phyloP scores from a whole-genome alignment of 92 coral and sea anemone genomes.

The Micromussa lordhowensis region DNA sequence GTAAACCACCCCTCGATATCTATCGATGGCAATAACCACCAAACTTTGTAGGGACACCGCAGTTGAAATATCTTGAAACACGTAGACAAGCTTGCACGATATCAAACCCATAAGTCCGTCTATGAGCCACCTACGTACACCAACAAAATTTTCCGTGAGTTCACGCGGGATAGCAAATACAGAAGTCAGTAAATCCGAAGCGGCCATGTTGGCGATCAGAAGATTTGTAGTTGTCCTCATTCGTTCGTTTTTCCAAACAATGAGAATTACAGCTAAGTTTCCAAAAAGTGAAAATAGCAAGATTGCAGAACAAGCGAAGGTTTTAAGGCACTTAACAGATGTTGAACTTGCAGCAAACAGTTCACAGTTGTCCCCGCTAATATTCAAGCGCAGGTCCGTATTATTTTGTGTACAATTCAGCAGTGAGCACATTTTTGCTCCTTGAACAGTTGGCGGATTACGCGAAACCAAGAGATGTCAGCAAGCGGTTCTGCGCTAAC shows the following conservation, averaged over 20 bases:
- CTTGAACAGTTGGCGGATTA: neutral
- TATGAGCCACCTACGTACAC: constrained; percentile 39
- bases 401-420: neutral
- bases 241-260: constrained; percentile 25
- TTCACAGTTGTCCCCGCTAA: neutral
- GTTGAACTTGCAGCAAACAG: neutral
- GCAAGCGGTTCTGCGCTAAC: neutral
- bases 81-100: constrained; percentile 37
- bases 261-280: constrained; percentile 30
- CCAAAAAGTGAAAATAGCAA: constrained; percentile 49
- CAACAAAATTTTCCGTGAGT: constrained; percentile 26
- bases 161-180: constrained; percentile 10
- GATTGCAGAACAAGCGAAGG: constrained; percentile 33
- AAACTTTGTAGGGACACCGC: constrained; percentile 30
- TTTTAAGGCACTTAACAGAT: constrained; percentile 9
- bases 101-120: constrained; percentile 23
- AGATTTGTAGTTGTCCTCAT: constrained; percentile 40
- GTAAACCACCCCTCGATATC: neutral
- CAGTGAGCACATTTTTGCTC: neutral
- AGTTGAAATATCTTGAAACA: constrained; percentile 25
- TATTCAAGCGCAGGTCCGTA: neutral
- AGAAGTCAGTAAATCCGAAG: constrained; percentile 36
- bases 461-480: neutral
- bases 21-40: neutral
- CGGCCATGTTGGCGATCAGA: constrained; percentile 52